Evolutionary conservation across 2,888 invertebrate genomes (phyloP).

Genomic region (Latrodectus hesperus): DNA sequence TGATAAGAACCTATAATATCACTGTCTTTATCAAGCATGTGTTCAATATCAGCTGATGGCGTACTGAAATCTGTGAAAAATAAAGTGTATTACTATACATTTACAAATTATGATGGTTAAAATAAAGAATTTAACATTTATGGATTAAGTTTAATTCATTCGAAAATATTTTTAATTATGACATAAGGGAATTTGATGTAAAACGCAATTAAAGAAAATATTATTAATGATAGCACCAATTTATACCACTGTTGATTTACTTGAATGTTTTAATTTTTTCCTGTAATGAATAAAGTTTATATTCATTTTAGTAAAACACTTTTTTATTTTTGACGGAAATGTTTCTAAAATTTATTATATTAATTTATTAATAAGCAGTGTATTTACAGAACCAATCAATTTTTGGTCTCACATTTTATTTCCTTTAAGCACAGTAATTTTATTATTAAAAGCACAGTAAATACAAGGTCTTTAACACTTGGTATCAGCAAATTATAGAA

Average conservation of each 20-base stretch:
- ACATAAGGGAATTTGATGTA: background rate
- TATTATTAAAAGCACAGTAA: too few species aligned
- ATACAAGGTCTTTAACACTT: too few species aligned
- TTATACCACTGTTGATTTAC: too few species aligned
- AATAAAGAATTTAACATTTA: background rate
- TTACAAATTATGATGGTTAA: background rate
- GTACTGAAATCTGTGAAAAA: conserved; percentile 74
- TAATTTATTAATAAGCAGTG: too few species aligned
- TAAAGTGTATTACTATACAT: background rate
- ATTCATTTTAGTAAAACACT: background rate
- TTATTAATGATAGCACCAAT: background rate
- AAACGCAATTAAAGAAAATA: background rate
- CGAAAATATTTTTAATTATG: background rate
- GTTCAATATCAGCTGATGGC: conserved; percentile 75
- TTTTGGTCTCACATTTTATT: too few species aligned
- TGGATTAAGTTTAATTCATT: background rate
- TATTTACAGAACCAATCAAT: too few species aligned
- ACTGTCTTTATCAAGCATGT: conserved; percentile 75
- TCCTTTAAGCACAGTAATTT: too few species aligned
- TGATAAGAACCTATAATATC: conserved; percentile 44
- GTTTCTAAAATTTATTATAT: too few species aligned
- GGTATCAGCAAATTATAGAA: too few species aligned
- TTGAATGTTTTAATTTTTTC: background rate
- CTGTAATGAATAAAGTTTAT: background rate
- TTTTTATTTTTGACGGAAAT: too few species aligned